phyloP scores from a whole-genome alignment of 2,113 vertebrate genomes.

The Lamprotornis superbus region DNA sequence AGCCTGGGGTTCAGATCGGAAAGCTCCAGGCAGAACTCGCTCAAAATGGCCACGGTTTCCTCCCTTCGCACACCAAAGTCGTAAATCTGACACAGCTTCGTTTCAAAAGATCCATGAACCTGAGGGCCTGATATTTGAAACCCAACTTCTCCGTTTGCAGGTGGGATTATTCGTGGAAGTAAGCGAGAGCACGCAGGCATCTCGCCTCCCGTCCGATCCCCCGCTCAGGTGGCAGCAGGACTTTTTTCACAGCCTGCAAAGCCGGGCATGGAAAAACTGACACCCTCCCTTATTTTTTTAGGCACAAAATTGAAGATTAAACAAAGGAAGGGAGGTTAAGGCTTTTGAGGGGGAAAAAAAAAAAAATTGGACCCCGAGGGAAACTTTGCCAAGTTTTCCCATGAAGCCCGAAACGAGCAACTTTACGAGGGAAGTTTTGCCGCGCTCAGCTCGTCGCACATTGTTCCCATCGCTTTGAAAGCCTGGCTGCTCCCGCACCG shows the following conservation, averaged over 20 bases:
- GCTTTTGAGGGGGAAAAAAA: neutral
- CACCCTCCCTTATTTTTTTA: neutral
- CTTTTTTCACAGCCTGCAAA: slow-evolving; percentile 12
- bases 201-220: neutral
- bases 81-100: slow-evolving; percentile 47
- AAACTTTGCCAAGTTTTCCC: slow-evolving; percentile 45
- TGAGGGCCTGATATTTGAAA: slow-evolving; percentile 53
- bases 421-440: slow-evolving; percentile 28
- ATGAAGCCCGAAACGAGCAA: neutral
- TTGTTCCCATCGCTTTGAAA: neutral
- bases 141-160: slow-evolving; percentile 44
- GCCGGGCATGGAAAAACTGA: neutral
- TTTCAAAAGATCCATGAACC: slow-evolving; percentile 16
- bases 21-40: neutral
- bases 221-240: slow-evolving; percentile 48
- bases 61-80: neutral
- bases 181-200: slow-evolving; percentile 32
- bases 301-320: slow-evolving; percentile 8
- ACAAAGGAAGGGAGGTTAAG: slow-evolving; percentile 35
- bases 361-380: neutral
- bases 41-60: slow-evolving; percentile 48
- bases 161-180: slow-evolving; percentile 62
- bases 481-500: neutral
- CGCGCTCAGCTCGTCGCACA: neutral
- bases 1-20: neutral